Conservation (phyloP, 2,888 invertebrate genomes). For the Cylloceria caligata region DNA sequence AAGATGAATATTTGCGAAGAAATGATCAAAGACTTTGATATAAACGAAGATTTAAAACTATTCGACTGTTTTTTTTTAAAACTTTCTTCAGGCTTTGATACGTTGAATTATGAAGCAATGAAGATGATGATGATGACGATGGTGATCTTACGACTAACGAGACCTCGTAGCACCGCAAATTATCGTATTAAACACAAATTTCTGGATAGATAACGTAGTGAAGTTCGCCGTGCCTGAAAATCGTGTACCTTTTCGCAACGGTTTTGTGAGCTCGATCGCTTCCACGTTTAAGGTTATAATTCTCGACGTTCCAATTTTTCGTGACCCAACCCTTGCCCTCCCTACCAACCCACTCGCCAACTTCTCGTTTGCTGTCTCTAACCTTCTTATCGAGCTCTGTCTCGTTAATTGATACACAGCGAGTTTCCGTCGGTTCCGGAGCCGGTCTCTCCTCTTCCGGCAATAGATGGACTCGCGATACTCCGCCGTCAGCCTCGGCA, state of each 20-base stretch:
- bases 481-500: slow-evolving; percentile 39
- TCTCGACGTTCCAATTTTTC: slow-evolving; percentile 71
- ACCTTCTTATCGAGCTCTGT: slow-evolving; percentile 78
- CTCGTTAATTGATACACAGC: slow-evolving; percentile 68
- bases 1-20: slow-evolving; percentile 1
- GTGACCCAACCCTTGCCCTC: slow-evolving; percentile 75
- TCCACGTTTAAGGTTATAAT: slow-evolving; percentile 55
- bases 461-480: slow-evolving; percentile 50
- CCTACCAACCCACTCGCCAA: slow-evolving; percentile 61
- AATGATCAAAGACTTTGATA: background rate
- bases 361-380: slow-evolving; percentile 73
- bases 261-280: slow-evolving; percentile 70
- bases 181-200: slow-evolving; percentile 76
- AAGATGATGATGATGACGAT: slow-evolving; percentile 40
- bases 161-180: slow-evolving; percentile 11
- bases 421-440: slow-evolving; percentile 61
- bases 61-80: background rate
- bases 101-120: slow-evolving; percentile 22
- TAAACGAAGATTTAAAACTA: slow-evolving; percentile 1
- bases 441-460: slow-evolving; percentile 38
- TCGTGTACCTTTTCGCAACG: slow-evolving; percentile 29
- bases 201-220: slow-evolving; percentile 77
- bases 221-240: slow-evolving; percentile 50
- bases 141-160: slow-evolving; percentile 48
- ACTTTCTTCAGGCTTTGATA: background rate